A percentile compares a stretch with the other conserved stretches of the same genome.
phyloP scores from a whole-genome alignment of 1,140 invertebrate genomes.

The Psix sp. region DNA sequence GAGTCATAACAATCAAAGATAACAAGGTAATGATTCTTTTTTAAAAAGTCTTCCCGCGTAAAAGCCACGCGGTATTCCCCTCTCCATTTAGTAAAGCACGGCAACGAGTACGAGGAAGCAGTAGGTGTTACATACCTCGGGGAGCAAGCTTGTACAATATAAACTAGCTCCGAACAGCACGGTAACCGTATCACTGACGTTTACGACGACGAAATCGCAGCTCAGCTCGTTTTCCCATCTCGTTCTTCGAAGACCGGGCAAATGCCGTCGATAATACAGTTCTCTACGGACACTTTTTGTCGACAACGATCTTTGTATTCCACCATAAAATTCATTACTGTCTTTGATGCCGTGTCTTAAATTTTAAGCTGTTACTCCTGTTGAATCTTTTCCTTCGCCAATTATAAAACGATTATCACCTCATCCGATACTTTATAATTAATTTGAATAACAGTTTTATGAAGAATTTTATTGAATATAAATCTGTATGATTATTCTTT shows the following conservation, averaged over 20 bases:
- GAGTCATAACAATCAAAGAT: background rate
- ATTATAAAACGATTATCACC: constrained; percentile 19
- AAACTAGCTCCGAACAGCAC: constrained; percentile 76
- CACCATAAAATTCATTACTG: constrained; percentile 60
- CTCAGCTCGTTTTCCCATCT: constrained; percentile 73
- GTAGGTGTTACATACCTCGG: constrained; percentile 77
- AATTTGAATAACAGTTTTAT: no score
- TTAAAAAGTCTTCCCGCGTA: constrained; percentile 68
- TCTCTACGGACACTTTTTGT: constrained; percentile 59
- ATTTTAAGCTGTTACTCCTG: constrained; percentile 49
- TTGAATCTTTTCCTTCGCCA: constrained; percentile 17
- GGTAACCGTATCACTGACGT: constrained; percentile 78
- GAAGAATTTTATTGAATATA: no score
- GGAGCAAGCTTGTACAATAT: constrained; percentile 78
- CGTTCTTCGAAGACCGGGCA: constrained; percentile 50
- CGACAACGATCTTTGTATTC: constrained; percentile 59
- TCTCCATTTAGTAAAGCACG: constrained; percentile 43
- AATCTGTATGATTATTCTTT: no score
- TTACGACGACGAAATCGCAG: constrained; percentile 78
- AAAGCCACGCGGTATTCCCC: constrained; percentile 69
- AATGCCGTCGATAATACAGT: constrained; percentile 68
- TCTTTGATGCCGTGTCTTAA: constrained; percentile 59
- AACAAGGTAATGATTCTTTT: background rate
- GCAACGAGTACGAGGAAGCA: constrained; percentile 57
- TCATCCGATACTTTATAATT: no score